A percentile compares a stretch with the other conserved stretches of the same genome.
phyloP scores from a whole-genome alignment of 2,888 invertebrate genomes.

The Oxycera nigricornis region DNA sequence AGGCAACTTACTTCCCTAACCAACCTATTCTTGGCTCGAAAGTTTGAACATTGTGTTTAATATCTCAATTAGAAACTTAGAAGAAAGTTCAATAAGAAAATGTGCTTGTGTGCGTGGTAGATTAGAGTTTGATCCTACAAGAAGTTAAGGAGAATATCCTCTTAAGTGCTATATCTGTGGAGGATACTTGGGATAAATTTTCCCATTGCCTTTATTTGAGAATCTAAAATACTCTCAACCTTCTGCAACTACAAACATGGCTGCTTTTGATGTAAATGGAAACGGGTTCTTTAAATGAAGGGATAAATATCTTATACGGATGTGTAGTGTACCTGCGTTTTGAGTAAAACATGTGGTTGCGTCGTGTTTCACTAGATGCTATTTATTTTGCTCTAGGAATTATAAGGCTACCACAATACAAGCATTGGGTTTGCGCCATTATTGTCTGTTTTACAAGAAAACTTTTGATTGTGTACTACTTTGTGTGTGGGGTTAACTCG shows the following conservation, averaged over 20 bases:
- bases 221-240: background rate
- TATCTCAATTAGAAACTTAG: background rate
- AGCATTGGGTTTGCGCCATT: background rate
- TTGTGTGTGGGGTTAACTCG: background rate
- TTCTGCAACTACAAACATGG: background rate
- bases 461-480: slow-evolving; percentile 38
- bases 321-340: slow-evolving; percentile 5
- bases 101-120: background rate
- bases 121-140: background rate
- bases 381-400: background rate
- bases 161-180: background rate
- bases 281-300: background rate
- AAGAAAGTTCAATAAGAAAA: background rate
- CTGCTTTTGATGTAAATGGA: background rate
- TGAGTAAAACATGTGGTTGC: slow-evolving; percentile 15
- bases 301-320: background rate
- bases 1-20: too few relatives aligned
- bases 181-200: background rate
- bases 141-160: background rate
- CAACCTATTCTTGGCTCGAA: too few relatives aligned
- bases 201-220: background rate
- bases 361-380: background rate
- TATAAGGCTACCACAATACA: slow-evolving; percentile 1
- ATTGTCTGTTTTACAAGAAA: slow-evolving; percentile 14
- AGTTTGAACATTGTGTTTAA: too few relatives aligned